Conservation (phyloP, 2,888 invertebrate species). For the Branchellion lobata region DNA sequence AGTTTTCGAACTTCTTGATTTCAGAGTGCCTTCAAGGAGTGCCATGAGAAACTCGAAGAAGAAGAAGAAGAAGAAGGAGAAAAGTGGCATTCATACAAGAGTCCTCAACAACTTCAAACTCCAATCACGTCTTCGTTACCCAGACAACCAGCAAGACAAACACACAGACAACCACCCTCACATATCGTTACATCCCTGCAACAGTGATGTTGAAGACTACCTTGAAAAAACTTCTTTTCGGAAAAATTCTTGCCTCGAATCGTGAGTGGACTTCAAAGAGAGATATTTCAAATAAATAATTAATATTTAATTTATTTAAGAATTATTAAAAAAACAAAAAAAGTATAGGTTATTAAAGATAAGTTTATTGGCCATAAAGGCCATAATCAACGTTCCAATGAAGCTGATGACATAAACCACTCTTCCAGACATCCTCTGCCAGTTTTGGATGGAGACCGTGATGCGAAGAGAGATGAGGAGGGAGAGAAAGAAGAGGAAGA, state of each 20-base stretch:
- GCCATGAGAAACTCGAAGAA: slow-evolving; percentile 26
- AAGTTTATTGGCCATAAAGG: too few relatives aligned
- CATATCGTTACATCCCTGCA: neutral
- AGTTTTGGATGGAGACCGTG: neutral
- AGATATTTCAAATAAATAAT: too few relatives aligned
- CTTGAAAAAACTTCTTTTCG: too few relatives aligned
- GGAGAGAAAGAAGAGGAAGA: neutral
- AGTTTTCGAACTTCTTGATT: too few relatives aligned
- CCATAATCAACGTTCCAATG: too few relatives aligned
- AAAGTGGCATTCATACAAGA: neutral
- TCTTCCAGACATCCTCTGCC: neutral
- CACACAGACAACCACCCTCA: neutral
- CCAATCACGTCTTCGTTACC: neutral
- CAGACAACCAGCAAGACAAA: neutral
- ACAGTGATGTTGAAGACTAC: neutral
- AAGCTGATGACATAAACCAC: too few relatives aligned
- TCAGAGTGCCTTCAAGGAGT: slow-evolving; percentile 25
- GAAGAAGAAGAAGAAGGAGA: neutral
- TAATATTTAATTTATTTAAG: too few relatives aligned
- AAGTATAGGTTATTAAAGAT: too few relatives aligned
- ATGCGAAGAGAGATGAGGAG: neutral
- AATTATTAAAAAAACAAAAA: too few relatives aligned
- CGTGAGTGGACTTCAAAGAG: too few relatives aligned
- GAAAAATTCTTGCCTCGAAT: too few relatives aligned
- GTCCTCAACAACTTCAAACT: neutral